Percentiles rank a stretch among this genome's conserved stretches.
These are phyloP conservation scores for Lepidurus packardi DNA, from an alignment of 1,140 invertebrate genomes.

Conservation along the genomic window DNA sequence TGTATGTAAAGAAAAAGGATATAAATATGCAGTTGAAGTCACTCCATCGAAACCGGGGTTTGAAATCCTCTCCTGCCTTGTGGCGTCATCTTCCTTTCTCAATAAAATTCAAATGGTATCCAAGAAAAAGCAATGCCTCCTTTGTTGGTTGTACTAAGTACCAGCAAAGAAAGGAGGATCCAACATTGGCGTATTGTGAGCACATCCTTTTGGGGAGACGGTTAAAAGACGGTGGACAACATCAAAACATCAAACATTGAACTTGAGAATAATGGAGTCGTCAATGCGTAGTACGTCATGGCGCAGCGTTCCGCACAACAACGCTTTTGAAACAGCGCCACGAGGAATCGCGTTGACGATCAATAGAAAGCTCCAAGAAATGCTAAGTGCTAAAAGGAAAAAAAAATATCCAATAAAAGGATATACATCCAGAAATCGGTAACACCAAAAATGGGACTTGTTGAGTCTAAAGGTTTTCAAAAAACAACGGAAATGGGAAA, in stretches of 20 bases:
- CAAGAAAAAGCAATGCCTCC: too few species aligned
- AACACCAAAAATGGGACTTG: too few species aligned
- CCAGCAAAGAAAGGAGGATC: neutral
- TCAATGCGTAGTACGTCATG: neutral
- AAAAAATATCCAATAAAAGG: neutral
- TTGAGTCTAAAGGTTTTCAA: too few species aligned
- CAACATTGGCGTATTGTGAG: neutral
- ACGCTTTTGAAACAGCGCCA: constrained; percentile 3
- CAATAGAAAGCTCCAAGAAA: neutral
- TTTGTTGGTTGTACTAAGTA: too few species aligned
- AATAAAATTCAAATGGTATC: too few species aligned
- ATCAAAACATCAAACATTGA: neutral
- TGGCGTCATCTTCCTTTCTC: too few species aligned
- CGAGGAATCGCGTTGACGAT: neutral
- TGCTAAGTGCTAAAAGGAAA: neutral
- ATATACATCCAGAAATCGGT: too few species aligned
- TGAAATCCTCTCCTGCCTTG: neutral
- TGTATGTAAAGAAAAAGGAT: neutral
- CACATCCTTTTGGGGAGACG: neutral
- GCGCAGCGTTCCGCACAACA: constrained; percentile 19
- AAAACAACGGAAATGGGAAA: neutral
- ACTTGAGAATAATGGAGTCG: neutral
- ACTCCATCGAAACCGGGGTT: neutral
- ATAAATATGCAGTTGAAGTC: neutral
- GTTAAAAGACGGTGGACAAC: constrained; percentile 15